These are phyloP conservation scores for Perizoma flavofasciatum DNA, from an alignment of 2,888 invertebrate species.

Conservation along the genomic window DNA sequence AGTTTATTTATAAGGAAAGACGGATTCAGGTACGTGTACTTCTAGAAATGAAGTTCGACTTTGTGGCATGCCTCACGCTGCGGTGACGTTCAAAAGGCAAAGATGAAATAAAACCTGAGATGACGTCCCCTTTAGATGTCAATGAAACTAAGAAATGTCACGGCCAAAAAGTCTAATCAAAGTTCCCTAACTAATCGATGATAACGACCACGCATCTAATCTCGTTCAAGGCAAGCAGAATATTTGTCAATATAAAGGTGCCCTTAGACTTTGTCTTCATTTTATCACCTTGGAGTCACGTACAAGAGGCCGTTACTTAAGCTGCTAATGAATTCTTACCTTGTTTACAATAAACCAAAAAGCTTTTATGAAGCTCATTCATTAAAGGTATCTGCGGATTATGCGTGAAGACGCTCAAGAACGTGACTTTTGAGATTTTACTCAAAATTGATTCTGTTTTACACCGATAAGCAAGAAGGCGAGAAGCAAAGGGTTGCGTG, in stretches of 20 bases:
- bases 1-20: slow-evolving; percentile 51
- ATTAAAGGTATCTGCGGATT: slow-evolving; percentile 67
- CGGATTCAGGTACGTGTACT: slow-evolving; percentile 38
- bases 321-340: slow-evolving; percentile 73
- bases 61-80: slow-evolving; percentile 45
- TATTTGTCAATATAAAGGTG: slow-evolving; percentile 61
- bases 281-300: slow-evolving; percentile 72
- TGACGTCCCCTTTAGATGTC: slow-evolving; percentile 24
- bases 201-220: slow-evolving; percentile 43
- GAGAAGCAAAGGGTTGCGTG: slow-evolving; percentile 50
- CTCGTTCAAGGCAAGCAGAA: slow-evolving; percentile 48
- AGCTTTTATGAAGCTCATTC: slow-evolving; percentile 71
- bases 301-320: slow-evolving; percentile 56
- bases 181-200: slow-evolving; percentile 28
- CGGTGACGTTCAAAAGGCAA: slow-evolving; percentile 11
- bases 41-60: slow-evolving; percentile 40
- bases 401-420: slow-evolving; percentile 65
- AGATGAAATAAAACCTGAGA: slow-evolving; percentile 17
- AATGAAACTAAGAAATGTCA: slow-evolving; percentile 31
- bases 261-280: slow-evolving; percentile 51
- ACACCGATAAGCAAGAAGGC: slow-evolving; percentile 44
- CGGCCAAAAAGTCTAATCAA: slow-evolving; percentile 19
- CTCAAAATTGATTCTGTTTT: slow-evolving; percentile 56
- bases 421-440: slow-evolving; percentile 66
- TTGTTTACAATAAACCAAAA: slow-evolving; percentile 77